A percentile compares a stretch with the other conserved stretches of the same genome.
phyloP scores from a whole-genome alignment of 1,140 invertebrate species.

The Camponotus floridanus region DNA sequence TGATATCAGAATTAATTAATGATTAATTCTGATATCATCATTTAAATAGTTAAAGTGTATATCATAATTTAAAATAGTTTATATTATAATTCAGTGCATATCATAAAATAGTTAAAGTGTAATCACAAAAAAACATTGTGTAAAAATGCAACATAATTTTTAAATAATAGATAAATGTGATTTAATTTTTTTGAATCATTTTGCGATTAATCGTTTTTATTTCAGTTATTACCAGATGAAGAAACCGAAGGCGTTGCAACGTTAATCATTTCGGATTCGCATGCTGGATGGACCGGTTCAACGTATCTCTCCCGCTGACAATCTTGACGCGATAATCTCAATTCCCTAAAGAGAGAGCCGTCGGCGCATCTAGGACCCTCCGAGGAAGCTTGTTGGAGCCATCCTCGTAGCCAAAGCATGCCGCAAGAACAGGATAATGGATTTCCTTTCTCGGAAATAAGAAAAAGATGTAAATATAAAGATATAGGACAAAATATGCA shows the following conservation, averaged over 20 bases:
- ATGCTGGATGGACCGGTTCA: slow-evolving; percentile 87
- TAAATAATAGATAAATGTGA: too few species aligned
- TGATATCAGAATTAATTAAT: background rate
- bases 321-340: slow-evolving; percentile 89
- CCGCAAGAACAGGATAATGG: slow-evolving; percentile 93
- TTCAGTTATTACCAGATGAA: slow-evolving; percentile 74
- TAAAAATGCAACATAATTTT: background rate
- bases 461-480: background rate
- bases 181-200: background rate
- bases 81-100: too few species aligned
- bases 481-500: slow-evolving; percentile 3
- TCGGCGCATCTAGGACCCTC: slow-evolving; percentile 92
- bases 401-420: slow-evolving; percentile 93
- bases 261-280: slow-evolving; percentile 88
- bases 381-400: slow-evolving; percentile 90
- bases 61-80: too few species aligned
- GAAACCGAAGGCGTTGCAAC: slow-evolving; percentile 81
- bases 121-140: background rate
- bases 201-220: background rate
- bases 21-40: too few species aligned
- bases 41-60: too few species aligned
- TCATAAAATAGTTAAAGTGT: background rate
- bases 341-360: slow-evolving; percentile 90
- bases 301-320: slow-evolving; percentile 87
- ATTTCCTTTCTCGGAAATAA: slow-evolving; percentile 88